These are phyloP conservation scores for Macrochelys suwanniensis DNA, from an alignment of 2,797 vertebrate species.

Conservation along the genomic window DNA sequence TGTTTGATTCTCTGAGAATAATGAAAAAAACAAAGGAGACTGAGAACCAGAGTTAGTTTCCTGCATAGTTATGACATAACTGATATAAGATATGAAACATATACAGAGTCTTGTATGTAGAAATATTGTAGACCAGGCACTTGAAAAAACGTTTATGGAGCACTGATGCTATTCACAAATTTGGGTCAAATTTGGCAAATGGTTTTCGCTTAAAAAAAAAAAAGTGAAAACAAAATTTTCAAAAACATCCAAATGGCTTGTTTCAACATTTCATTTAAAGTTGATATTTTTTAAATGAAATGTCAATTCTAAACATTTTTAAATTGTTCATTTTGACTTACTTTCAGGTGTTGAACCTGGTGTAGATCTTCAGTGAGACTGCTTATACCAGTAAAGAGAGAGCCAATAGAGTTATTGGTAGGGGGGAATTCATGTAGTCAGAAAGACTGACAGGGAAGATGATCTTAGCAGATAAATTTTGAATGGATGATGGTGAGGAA, in stretches of 20 bases:
- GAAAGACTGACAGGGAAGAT: background rate
- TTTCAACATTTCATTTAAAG: background rate
- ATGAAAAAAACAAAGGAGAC: background rate
- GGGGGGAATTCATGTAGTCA: background rate
- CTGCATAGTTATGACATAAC: background rate
- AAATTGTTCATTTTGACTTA: background rate
- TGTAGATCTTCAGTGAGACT: background rate
- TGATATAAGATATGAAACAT: background rate
- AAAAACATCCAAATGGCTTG: background rate
- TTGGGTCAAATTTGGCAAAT: background rate
- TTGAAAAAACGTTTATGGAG: background rate
- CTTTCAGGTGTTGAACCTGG: background rate
- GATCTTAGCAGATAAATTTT: background rate
- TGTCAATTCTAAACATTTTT: background rate
- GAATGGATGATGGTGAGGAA: background rate
- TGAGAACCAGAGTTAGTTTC: background rate
- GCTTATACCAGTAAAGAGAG: background rate
- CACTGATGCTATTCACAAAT: background rate
- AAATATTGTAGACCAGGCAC: slow-evolving; percentile 16
- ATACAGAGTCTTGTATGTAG: background rate
- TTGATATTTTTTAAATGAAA: background rate
- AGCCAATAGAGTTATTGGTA: background rate
- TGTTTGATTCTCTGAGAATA: background rate
- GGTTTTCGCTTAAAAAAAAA: background rate
- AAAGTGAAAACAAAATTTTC: background rate